Evolutionary conservation across 2,797 vertebrate species (phyloP), one percentile per base, ranked within the genome.

Genomic region (Pantherophis alleghaniensis): DNA sequence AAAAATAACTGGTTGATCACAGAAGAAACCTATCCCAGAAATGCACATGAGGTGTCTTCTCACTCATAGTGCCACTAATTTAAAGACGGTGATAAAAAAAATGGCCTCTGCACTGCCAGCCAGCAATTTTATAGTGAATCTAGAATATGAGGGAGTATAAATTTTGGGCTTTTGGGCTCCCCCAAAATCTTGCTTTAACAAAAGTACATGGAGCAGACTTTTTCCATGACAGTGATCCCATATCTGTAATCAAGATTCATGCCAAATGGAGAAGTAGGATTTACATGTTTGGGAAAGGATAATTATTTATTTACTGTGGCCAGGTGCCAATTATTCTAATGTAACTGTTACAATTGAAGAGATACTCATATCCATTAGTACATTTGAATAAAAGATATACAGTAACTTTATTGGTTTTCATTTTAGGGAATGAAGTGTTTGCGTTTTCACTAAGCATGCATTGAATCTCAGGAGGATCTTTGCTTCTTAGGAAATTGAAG

Each of bases 401-500:
- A 59, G n/a, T 83, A 12, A 61, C 60, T 42, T 94, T 13, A 2
- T 66, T 95, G 94, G 42, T 94, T 92, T 86, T 63, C 47, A 0
- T 92, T 92, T 93, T 0, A 69, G 94, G 88, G 59, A 12, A 88
- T 92, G 5, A 91, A 86, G 0, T 69, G 61, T 91, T 92, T 69
- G 18, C 0, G 0, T 90, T 92, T 93, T 94, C 55, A 53, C 55
- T 91, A 79, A 90, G 61, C 55, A 89, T 63, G 22, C 7, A 89
- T 3, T 61, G 57, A 94, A 42, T 9, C 28, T 90, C 88, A 42
- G 7, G 56, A 69, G 56, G 66, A 86, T 87, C 32, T 92, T 88
- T 95, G 91, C 63, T 42, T 74, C 74, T 91, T 92, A 24, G 18
- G 18, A 87, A 90, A 89, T 91, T 91, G 55, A n/a, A 37, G 37